These are phyloP conservation scores for Apteryx owenii DNA, from an alignment of 2,113 vertebrate genomes.

Conservation along the genomic window DNA sequence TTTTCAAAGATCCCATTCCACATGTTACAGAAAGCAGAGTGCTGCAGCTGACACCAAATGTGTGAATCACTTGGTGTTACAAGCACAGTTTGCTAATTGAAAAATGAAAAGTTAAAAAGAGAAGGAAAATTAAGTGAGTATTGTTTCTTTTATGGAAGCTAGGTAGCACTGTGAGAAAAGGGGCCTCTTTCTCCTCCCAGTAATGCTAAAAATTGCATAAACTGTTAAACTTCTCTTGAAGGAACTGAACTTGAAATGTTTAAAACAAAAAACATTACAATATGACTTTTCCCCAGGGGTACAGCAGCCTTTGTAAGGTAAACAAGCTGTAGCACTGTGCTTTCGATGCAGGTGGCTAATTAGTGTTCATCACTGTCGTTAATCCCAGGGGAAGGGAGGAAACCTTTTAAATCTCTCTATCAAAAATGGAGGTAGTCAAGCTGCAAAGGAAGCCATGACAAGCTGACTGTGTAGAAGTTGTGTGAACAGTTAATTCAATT, in stretches of 20 bases:
- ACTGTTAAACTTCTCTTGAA: background rate
- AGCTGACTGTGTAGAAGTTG: background rate
- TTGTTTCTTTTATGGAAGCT: background rate
- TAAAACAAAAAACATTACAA: background rate
- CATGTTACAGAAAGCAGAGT: background rate
- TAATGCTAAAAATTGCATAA: background rate
- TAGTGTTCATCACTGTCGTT: conserved; percentile 7
- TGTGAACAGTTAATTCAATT: conserved; percentile 27
- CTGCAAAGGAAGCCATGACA: background rate
- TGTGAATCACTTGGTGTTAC: background rate
- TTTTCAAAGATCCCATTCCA: background rate
- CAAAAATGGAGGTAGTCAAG: background rate
- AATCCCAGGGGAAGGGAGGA: conserved; percentile 23
- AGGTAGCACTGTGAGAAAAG: background rate
- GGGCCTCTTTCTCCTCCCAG: background rate
- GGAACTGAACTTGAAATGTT: background rate
- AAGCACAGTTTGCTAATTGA: background rate
- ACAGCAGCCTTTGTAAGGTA: conserved; percentile 8
- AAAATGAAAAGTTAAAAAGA: background rate
- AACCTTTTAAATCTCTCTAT: conserved; percentile 19
- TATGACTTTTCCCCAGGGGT: background rate
- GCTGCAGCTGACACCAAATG: background rate
- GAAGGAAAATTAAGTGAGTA: background rate
- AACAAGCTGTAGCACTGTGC: conserved; percentile 27
- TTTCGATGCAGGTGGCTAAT: conserved; percentile 57